Evolutionary conservation across 2,888 invertebrate genomes (phyloP), one percentile per base, ranked within the genome.

Genomic region (Limnephilus auricula): DNA sequence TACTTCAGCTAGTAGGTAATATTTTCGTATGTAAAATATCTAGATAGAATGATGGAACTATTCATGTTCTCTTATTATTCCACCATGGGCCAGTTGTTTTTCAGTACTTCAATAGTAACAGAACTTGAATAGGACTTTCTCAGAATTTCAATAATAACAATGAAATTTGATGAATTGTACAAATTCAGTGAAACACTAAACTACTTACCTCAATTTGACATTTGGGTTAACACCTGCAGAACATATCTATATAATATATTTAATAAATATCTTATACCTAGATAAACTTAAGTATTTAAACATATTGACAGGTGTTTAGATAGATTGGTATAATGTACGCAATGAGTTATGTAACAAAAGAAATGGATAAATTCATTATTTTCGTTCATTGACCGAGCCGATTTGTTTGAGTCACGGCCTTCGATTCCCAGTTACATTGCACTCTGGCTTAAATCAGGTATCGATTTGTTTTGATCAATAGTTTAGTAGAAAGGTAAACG

Each of bases 321-420:
- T 15, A 32, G 15, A 18, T 18, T 31, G 31, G 82, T 31, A 31
- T 30, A 31, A n/a, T n/a, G n/a, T 32, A 31, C 82, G 82, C 82
- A 82, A 82, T 82, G 82, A 82, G 31, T 82, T 82, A 15, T 65
- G 50, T 65, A 65, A 65, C 50, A 65, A 65, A 65, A 30, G 13
- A 65, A 32, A 87, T 50, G 15, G 50, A 65, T 78, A 87, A 34
- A 50, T 25, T 9, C 32, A 87, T 37, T 87, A 79, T 32, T 87
- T 65, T 78, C 87, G 87, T 32, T 79, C 87, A 31, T 78, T 65
- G 87, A 87, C 87, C 87, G 87, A 37, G 25, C 10, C n/a, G 65
- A 87, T 87, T n/a, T 4, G 25, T 65, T 18, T 78, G 87, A 78
- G 34, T 87, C 34, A 87, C 87, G 87, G 65, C 65, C 84, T 84